phyloP scores from a whole-genome alignment of 1,140 invertebrate species.

The Helicoverpa armigera region DNA sequence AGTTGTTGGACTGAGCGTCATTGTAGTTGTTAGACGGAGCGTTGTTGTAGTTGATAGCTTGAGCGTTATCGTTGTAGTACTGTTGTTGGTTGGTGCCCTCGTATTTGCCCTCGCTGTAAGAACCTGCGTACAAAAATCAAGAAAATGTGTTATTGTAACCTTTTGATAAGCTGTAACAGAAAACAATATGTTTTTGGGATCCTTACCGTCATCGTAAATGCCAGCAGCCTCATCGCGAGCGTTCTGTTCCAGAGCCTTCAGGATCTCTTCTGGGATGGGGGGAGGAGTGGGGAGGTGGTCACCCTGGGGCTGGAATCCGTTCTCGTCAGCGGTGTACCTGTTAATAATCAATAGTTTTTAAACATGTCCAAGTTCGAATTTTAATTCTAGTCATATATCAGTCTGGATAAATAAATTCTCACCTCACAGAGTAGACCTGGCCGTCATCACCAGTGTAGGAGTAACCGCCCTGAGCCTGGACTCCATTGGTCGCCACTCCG shows the following conservation, averaged over 20 bases:
- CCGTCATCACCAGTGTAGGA: too few species aligned
- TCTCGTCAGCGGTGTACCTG: constrained; percentile 93
- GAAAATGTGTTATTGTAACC: too few species aligned
- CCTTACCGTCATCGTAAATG: constrained; percentile 78
- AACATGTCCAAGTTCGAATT: too few species aligned
- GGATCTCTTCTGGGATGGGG: constrained; percentile 88
- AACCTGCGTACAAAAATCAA: neutral
- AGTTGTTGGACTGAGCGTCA: constrained; percentile 11
- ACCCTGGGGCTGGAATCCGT: constrained; percentile 92
- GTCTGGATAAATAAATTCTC: constrained; percentile 8
- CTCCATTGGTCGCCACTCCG: constrained; percentile 77
- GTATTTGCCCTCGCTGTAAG: too few species aligned
- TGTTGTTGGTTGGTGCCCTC: neutral
- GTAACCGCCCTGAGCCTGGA: too few species aligned
- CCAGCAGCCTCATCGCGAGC: constrained; percentile 80
- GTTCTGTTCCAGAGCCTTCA: constrained; percentile 78
- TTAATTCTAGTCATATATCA: too few species aligned
- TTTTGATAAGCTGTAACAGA: too few species aligned
- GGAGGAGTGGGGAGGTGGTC: constrained; percentile 93
- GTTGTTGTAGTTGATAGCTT: neutral
- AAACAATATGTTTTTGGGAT: too few species aligned
- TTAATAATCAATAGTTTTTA: neutral
- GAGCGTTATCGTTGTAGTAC: neutral
- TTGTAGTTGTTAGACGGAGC: constrained; percentile 4
- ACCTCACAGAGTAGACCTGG: constrained; percentile 66